Evolutionary conservation across 2,888 invertebrate genomes (phyloP).

Genomic region (Priocnemis perturbator): DNA sequence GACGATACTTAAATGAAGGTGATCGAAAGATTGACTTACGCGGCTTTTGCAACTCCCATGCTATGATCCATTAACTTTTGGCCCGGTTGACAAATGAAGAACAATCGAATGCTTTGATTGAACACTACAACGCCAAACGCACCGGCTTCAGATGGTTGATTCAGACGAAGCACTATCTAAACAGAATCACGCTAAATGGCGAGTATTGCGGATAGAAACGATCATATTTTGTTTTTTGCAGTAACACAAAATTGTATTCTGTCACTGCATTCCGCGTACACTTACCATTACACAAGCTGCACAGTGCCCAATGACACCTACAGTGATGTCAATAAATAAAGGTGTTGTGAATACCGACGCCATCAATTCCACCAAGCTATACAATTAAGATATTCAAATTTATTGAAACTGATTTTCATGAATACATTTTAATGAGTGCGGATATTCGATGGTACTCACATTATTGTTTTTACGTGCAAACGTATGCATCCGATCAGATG

Average conservation of each 20-base stretch:
- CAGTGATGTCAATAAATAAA: background rate
- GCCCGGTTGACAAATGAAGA: background rate
- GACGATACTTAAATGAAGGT: background rate
- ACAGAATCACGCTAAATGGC: too few species aligned
- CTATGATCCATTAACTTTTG: slow-evolving; percentile 3
- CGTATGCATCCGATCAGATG: background rate
- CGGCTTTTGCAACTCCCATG: background rate
- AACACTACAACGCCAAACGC: background rate
- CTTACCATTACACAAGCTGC: background rate
- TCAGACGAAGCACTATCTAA: background rate
- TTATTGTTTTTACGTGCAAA: background rate
- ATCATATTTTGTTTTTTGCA: background rate
- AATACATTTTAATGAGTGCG: background rate
- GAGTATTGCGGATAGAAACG: too few species aligned
- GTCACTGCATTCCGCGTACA: background rate
- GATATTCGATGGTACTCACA: too few species aligned
- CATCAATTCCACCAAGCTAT: background rate
- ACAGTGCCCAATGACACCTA: background rate
- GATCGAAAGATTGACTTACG: background rate
- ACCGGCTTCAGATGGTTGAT: background rate
- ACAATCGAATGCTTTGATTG: background rate
- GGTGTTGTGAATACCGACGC: background rate
- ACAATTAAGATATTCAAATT: background rate
- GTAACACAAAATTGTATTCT: too few species aligned
- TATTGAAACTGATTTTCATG: background rate